Base-by-base conservation (phyloP, 2,888 invertebrate genomes). In the Agrochola circellaris region DNA sequence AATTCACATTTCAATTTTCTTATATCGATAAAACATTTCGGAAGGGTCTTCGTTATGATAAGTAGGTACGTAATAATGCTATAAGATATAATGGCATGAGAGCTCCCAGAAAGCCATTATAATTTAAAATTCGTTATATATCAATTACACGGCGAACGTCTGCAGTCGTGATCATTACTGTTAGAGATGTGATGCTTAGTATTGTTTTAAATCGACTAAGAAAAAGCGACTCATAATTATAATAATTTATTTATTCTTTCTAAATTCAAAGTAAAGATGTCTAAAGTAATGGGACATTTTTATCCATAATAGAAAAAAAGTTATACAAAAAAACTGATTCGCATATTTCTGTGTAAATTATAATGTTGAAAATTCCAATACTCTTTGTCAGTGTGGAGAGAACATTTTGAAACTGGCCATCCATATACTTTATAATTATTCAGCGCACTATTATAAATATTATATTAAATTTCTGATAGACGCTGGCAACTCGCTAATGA, bases 121-220 rank as follows among this genome's bases (percentile, higher is more conserved):
- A 79, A 84, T 84, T 84, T 86, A 76, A 83, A 84, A 84, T 84
- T 84, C 87, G 76, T 84, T 86, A 86, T 80, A 86, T 83, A 84
- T 86, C 84, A 86, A 84, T 86, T 86, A 83, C 86, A 72, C 79
- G 54, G 87, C n/a, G 71, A 86, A 79, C 75, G 84, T 86, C 80
- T 86, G 84, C 87, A 83, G 71, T 68, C 75, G 75, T 66, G 87
- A 86, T 86, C 84, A 79, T 84, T 86, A 84, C 66, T 61, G 73
- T 38, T 86, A 84, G 86, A 17, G 86, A 6, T 83, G 84, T 30
- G 48, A 64, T 42, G 15, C 2, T 26, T 38, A 23, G 9, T 51
- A 20, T 64, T n/a, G 15, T 26, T 17, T 70, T 58, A 62, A 79
- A 73, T 86, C 79, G 79, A 86, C 2, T 0, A n/a, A 56, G 1